Evolutionary conservation across 2,113 vertebrate species (phyloP).

Genomic region (Dipodomys ordii): DNA sequence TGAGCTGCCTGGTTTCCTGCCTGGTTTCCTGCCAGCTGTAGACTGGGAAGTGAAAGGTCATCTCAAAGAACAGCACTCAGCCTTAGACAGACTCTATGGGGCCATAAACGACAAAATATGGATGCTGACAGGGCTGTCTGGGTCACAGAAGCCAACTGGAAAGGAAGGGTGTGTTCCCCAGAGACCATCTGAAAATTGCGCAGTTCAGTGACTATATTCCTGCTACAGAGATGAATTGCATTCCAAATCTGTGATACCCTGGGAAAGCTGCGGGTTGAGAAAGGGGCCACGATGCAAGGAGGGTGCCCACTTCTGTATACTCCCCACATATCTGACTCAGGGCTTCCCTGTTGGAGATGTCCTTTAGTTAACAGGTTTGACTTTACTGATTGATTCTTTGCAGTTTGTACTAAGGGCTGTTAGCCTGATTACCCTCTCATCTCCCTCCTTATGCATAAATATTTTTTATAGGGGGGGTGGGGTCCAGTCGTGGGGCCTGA

Average conservation of each 20-base stretch:
- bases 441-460: background rate
- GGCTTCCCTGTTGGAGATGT: background rate
- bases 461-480: background rate
- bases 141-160: background rate
- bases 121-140: background rate
- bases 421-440: background rate
- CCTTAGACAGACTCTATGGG: background rate
- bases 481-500: too few relatives aligned
- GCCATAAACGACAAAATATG: background rate
- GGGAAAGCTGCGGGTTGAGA: background rate
- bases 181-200: background rate
- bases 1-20: background rate
- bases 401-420: background rate
- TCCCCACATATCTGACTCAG: background rate
- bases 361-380: background rate
- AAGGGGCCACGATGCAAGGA: background rate
- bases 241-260: background rate
- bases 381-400: background rate
- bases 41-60: background rate
- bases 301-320: background rate
- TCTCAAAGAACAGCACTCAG: constrained; percentile 27
- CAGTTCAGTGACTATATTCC: background rate
- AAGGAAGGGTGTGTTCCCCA: constrained; percentile 22
- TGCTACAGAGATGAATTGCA: constrained; percentile 12
- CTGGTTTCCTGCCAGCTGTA: background rate